Evolutionary conservation across 1,140 invertebrate species (phyloP).

Genomic region (Spodoptera frugiperda): DNA sequence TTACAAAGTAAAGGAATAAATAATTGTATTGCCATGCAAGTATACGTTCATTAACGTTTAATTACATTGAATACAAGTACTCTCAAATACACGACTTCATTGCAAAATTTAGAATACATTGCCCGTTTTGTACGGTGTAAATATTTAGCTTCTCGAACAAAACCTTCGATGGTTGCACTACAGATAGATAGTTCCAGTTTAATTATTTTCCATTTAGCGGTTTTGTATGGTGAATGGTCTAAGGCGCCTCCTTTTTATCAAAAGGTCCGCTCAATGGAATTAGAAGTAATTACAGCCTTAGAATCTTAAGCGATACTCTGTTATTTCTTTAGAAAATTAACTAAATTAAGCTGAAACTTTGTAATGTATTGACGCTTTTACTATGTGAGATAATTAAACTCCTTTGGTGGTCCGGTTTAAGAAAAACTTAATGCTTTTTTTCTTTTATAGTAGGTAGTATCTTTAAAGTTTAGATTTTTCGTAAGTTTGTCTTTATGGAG

Average conservation of each 20-base stretch:
- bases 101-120: background rate
- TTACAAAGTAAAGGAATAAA: constrained; percentile 11
- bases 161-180: background rate
- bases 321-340: constrained; percentile 36
- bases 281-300: constrained; percentile 56
- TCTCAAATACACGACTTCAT: background rate
- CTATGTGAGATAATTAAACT: background rate
- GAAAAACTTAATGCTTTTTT: background rate
- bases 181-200: background rate
- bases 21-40: constrained; percentile 33
- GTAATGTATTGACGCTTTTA: constrained; percentile 14
- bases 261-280: constrained; percentile 50
- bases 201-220: background rate
- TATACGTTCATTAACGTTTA: constrained; percentile 24
- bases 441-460: background rate
- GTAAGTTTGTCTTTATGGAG: too few relatives aligned
- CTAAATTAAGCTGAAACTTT: constrained; percentile 5
- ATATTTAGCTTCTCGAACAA: background rate
- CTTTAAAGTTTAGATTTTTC: too few relatives aligned
- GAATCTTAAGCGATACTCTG: constrained; percentile 23
- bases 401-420: constrained; percentile 11
- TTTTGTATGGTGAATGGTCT: background rate
- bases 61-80: constrained; percentile 18
- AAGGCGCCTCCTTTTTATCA: constrained; percentile 50
- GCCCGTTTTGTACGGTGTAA: background rate